A percentile compares a stretch with the other conserved stretches of the same genome.
Conservation (phyloP, 2,797 vertebrate genomes). For the Babyrousa celebensis region DNA sequence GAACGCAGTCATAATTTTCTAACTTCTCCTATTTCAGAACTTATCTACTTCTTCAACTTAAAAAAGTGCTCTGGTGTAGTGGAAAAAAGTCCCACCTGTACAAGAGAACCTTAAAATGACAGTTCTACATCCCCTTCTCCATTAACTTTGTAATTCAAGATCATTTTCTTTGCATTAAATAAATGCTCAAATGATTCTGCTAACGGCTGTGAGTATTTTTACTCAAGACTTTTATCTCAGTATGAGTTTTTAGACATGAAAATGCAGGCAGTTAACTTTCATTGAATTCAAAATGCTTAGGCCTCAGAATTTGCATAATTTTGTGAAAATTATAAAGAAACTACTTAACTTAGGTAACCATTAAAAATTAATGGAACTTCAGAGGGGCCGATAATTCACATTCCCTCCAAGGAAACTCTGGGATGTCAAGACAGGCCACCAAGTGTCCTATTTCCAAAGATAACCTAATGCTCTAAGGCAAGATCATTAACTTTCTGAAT, state of each 20-base stretch:
- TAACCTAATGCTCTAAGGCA: neutral
- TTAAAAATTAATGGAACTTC: conserved; percentile 56
- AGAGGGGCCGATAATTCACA: neutral
- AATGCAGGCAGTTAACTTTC: conserved; percentile 48
- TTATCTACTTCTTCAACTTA: neutral
- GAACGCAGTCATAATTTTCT: neutral
- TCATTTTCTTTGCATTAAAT: conserved; percentile 60
- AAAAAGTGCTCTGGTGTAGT: neutral
- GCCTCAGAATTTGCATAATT: conserved; percentile 50
- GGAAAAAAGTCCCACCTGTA: neutral
- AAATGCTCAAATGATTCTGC: conserved; percentile 53
- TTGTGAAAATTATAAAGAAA: conserved; percentile 60
- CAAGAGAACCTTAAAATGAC: neutral
- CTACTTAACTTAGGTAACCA: conserved; percentile 52
- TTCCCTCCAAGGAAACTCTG: neutral
- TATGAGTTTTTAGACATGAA: conserved; percentile 69
- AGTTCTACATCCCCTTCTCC: neutral
- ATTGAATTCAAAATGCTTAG: conserved; percentile 38
- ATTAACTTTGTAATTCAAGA: conserved; percentile 25
- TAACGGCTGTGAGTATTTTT: conserved; percentile 57
- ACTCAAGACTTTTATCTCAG: conserved; percentile 58
- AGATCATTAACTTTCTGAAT: conserved; percentile 26
- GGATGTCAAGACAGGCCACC: neutral
- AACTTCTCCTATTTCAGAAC: neutral
- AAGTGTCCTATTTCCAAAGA: neutral